Conservation (phyloP, 2,113 vertebrate genomes). For the Uria aalge region DNA sequence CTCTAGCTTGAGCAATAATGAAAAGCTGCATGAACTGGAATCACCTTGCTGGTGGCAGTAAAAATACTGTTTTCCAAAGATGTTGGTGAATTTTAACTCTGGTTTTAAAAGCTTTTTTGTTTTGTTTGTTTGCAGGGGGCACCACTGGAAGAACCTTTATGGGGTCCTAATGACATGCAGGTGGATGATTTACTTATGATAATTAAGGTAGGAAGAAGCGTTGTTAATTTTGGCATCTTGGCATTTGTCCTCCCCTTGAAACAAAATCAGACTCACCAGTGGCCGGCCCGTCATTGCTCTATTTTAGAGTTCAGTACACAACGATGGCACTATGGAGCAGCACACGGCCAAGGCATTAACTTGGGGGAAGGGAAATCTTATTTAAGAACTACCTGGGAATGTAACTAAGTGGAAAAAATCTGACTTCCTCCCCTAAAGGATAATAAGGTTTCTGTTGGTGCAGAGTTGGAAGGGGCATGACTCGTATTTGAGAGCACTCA, state of each 20-base stretch:
- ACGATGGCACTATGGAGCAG: background rate
- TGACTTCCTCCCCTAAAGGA: constrained; percentile 32
- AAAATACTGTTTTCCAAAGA: background rate
- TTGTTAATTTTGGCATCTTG: background rate
- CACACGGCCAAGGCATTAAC: background rate
- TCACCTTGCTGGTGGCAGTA: background rate
- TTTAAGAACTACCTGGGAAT: constrained; percentile 58
- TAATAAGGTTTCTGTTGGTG: constrained; percentile 54
- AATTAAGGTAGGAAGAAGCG: constrained; percentile 50
- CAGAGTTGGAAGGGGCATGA: background rate
- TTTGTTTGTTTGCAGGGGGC: constrained; percentile 13
- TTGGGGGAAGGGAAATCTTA: constrained; percentile 20
- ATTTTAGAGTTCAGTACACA: background rate
- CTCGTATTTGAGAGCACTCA: constrained; percentile 24
- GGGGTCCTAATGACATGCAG: constrained; percentile 59
- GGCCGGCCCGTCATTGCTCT: rapidly evolving
- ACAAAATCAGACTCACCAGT: rapidly evolving
- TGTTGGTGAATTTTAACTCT: background rate
- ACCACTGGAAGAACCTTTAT: constrained; percentile 55
- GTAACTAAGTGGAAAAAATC: constrained; percentile 60
- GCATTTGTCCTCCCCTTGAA: background rate
- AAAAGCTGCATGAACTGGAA: background rate
- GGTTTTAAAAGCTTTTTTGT: background rate
- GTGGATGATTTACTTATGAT: constrained; percentile 32
- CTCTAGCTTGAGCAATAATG: background rate